phyloP scores from a whole-genome alignment of 2,113 vertebrate genomes.

The Rhadina sibilatrix region DNA sequence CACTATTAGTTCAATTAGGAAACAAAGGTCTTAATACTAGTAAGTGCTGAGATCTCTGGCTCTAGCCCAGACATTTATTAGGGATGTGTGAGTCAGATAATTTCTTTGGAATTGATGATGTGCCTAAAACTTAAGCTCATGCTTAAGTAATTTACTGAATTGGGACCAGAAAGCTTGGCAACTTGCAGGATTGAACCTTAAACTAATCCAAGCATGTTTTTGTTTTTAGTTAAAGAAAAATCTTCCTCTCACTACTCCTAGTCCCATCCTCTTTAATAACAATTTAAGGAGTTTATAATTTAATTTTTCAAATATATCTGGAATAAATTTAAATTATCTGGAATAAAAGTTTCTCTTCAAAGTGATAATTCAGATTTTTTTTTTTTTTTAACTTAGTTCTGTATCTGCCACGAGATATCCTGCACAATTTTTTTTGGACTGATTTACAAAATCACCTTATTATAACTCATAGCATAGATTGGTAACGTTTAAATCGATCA shows the following conservation, averaged over 20 bases:
- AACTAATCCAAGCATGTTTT: background rate
- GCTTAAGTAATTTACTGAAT: slow-evolving; percentile 54
- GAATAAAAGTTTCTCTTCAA: background rate
- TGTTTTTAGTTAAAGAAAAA: background rate
- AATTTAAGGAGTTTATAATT: background rate
- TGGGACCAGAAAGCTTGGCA: slow-evolving; percentile 37
- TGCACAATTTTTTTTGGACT: background rate
- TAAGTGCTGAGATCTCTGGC: slow-evolving; percentile 19
- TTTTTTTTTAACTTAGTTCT: background rate
- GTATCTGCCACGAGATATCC: background rate
- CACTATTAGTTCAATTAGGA: background rate
- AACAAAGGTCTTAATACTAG: background rate
- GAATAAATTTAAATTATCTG: background rate
- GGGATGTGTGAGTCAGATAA: slow-evolving; percentile 46
- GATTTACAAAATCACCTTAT: background rate
- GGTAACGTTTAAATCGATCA: background rate
- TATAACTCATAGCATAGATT: background rate
- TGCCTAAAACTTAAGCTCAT: slow-evolving; percentile 45
- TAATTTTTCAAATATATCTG: background rate
- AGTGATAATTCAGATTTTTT: background rate
- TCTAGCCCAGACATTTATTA: background rate
- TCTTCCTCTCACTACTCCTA: background rate
- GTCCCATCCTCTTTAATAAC: background rate
- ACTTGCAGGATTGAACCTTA: background rate
- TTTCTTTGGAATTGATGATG: slow-evolving; percentile 48